A percentile compares a stretch with the other conserved stretches of the same genome.
These are phyloP conservation scores for Drosophila borealis DNA, from an alignment of 2,888 invertebrate species.

Conservation along the genomic window DNA sequence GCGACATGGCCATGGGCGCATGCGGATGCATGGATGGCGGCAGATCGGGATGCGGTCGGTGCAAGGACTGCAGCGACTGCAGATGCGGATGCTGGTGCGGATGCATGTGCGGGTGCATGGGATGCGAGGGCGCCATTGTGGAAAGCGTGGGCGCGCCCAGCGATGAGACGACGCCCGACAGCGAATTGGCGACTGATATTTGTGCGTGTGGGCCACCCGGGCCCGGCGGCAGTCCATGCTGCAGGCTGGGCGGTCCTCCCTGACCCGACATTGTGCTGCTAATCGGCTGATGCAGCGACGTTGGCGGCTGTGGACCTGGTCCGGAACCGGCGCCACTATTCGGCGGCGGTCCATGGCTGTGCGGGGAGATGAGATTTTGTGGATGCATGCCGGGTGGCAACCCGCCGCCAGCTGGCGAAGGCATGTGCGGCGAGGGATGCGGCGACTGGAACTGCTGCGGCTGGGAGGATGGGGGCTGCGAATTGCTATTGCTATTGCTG, in stretches of 20 bases:
- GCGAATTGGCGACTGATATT: constrained; percentile 85
- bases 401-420: constrained; percentile 82
- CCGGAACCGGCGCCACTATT: constrained; percentile 61
- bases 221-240: constrained; percentile 72
- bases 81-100: constrained; percentile 65
- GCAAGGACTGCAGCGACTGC: constrained; percentile 80
- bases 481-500: constrained; percentile 85
- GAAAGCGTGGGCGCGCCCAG: constrained; percentile 79
- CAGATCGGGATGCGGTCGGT: constrained; percentile 84
- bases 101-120: constrained; percentile 75
- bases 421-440: constrained; percentile 84
- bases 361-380: constrained; percentile 83
- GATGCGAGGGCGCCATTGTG: constrained; percentile 80
- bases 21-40: constrained; percentile 84
- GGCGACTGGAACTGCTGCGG: constrained; percentile 84
- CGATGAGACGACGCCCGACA: constrained; percentile 80
- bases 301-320: constrained; percentile 71
- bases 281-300: constrained; percentile 68
- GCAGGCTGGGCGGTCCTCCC: constrained; percentile 55
- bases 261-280: constrained; percentile 43
- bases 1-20: constrained; percentile 81
- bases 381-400: constrained; percentile 84
- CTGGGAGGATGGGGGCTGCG: constrained; percentile 80
- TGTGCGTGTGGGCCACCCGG: constrained; percentile 69
- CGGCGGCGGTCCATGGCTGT: constrained; percentile 69